Evolutionary conservation across 92 coral and sea anemone genomes (phyloP).

Genomic region (Epizoanthus fatuus): DNA sequence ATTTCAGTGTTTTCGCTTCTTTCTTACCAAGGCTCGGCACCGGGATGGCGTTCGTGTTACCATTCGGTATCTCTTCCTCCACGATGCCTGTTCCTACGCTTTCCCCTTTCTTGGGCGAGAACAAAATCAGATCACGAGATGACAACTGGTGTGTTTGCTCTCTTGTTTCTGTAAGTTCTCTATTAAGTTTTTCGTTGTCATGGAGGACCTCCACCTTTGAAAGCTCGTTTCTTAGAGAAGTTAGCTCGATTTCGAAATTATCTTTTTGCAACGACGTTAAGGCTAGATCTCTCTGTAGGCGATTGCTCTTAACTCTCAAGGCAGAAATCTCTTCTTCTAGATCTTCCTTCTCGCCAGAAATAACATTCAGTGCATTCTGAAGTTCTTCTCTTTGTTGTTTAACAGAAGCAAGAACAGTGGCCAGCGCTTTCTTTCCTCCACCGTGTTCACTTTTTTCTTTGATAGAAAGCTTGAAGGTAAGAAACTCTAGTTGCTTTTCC

Average conservation of each 20-base stretch:
- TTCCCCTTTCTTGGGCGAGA: background rate
- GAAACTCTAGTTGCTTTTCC: constrained; percentile 67
- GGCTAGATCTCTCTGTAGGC: constrained; percentile 76
- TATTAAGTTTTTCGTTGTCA: background rate
- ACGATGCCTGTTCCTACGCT: background rate
- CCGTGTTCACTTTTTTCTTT: constrained; percentile 67
- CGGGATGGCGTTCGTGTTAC: background rate
- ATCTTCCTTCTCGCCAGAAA: constrained; percentile 78
- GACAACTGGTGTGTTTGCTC: background rate
- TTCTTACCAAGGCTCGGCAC: background rate
- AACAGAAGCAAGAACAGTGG: constrained; percentile 81
- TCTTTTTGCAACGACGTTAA: constrained; percentile 63
- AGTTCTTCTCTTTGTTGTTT: constrained; percentile 91
- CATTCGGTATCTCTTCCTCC: background rate
- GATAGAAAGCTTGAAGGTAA: constrained; percentile 79
- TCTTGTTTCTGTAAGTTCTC: background rate
- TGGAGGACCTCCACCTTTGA: background rate
- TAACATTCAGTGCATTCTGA: constrained; percentile 71
- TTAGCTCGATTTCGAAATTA: constrained; percentile 77
- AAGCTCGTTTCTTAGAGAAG: constrained; percentile 31
- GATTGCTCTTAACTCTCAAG: constrained; percentile 54
- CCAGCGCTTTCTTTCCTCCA: constrained; percentile 72
- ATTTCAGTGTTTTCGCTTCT: background rate
- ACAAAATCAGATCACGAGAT: background rate
- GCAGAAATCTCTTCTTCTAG: constrained; percentile 74